These are phyloP conservation scores for Enteromius radiatus DNA, from an alignment of 2,797 vertebrate genomes.

Conservation along the genomic window DNA sequence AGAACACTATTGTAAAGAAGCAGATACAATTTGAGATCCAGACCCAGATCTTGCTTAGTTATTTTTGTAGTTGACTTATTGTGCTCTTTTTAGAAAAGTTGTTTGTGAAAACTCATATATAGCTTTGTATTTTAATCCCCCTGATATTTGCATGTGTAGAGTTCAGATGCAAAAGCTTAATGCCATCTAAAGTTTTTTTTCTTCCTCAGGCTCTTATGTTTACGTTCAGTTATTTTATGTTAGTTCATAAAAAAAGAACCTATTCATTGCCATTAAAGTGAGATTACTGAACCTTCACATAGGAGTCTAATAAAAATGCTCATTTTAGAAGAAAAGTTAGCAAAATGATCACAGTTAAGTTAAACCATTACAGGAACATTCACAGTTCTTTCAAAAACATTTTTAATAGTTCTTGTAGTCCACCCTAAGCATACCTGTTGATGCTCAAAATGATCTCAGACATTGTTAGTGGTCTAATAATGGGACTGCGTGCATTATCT, in stretches of 20 bases:
- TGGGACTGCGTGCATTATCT: constrained; percentile 65
- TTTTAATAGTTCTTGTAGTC: not conserved
- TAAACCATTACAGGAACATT: not conserved
- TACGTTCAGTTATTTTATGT: no score
- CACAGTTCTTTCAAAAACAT: not conserved
- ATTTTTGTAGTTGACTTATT: not conserved
- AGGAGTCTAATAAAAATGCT: no score
- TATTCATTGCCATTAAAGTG: no score
- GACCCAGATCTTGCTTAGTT: not conserved
- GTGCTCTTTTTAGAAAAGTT: not conserved
- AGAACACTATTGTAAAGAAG: not conserved
- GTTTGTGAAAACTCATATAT: not conserved
- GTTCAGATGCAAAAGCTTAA: no score
- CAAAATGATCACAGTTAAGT: not conserved
- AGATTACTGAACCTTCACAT: no score
- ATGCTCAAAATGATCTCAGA: not conserved
- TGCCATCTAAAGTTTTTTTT: no score
- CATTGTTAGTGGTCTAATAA: not conserved
- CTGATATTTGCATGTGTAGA: not conserved
- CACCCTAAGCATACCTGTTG: not conserved
- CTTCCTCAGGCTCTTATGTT: no score
- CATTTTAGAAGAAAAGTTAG: no score
- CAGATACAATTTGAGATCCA: not conserved
- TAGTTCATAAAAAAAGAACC: no score
- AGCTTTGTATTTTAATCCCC: not conserved